Base-by-base conservation (phyloP, 2,888 invertebrate genomes). In the Neoascia interrupta region DNA sequence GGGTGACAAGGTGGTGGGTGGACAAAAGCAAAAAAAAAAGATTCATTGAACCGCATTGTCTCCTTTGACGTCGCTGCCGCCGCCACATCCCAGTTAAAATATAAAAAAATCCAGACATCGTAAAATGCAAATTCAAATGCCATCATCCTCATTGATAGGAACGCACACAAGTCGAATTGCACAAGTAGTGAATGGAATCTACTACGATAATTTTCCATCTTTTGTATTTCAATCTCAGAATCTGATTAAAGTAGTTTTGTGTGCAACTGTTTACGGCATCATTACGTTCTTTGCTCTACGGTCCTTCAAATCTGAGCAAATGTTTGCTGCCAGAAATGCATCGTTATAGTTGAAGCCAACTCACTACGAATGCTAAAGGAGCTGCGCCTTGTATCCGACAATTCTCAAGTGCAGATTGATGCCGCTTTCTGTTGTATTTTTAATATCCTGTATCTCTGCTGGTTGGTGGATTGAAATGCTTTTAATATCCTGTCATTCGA, bases 51-150 rank as follows among this genome's bases (percentile, higher is more conserved):
- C 75, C 49, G 54, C 45, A 54, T 61, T 68, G 69, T 56, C 61
- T 69, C 34, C n/a, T n/a, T n/a, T n/a, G n/a, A n/a, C n/a, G n/a
- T n/a, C n/a, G n/a, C n/a, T n/a, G n/a, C n/a, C 15, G 34, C 28
- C 21, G 54, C 39, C 54, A 13, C 16, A 70, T 15, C 21, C 13
- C 6, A 18, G n/a, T 31, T 11, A 19, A n/a, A 66, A 15, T 8
- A 43, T 61, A 69, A n/a, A n/a, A 49, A 49, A 63, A 51, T 45
- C 56, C 49, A 75, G 56, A 63, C 75, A 51, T 56, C 75, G 56
- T 70, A 63, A 75, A 70, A 75, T 75, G 61, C 63, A 75, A 75
- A 75, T 75, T 63, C n/a, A 56, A 63, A 75, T 63, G 54, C n/a
- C 28, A 51, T 53, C 28, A 43, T 43, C 18, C 47, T 28, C 54